Percentiles rank a stretch among this genome's conserved stretches.
phyloP scores from a whole-genome alignment of 2,113 vertebrate species.

The Jacana jacana region DNA sequence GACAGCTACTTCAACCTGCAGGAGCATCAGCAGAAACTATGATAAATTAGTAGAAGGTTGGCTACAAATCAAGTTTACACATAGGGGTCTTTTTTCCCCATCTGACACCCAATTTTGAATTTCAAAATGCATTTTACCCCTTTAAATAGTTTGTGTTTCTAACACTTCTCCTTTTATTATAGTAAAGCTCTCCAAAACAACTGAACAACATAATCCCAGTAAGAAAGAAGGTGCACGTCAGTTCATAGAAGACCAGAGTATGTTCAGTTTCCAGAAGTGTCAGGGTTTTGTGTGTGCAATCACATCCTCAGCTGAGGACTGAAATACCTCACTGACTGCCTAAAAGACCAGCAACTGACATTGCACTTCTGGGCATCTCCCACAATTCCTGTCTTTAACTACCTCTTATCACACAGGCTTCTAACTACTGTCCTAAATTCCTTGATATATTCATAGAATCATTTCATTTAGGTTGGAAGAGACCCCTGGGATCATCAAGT shows the following conservation, averaged over 20 bases:
- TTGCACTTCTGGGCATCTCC: neutral
- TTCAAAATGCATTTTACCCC: neutral
- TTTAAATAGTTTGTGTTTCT: neutral
- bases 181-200: neutral
- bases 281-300: neutral
- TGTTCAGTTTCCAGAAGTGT: neutral
- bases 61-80: neutral
- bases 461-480: too few species aligned
- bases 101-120: neutral
- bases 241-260: neutral
- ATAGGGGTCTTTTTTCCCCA: neutral
- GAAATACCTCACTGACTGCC: neutral
- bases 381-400: neutral
- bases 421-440: neutral
- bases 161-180: neutral
- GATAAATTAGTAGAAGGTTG: neutral
- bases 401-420: neutral
- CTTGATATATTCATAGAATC: too few species aligned
- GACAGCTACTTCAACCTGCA: neutral
- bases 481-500: too few species aligned
- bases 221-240: fast-evolving
- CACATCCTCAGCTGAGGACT: neutral
- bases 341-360: neutral
- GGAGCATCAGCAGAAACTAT: neutral
- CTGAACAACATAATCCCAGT: neutral